Evolutionary conservation across 2,113 vertebrate species (phyloP), one percentile per base, ranked within the genome.

Genomic region (Salminus brasiliensis): DNA sequence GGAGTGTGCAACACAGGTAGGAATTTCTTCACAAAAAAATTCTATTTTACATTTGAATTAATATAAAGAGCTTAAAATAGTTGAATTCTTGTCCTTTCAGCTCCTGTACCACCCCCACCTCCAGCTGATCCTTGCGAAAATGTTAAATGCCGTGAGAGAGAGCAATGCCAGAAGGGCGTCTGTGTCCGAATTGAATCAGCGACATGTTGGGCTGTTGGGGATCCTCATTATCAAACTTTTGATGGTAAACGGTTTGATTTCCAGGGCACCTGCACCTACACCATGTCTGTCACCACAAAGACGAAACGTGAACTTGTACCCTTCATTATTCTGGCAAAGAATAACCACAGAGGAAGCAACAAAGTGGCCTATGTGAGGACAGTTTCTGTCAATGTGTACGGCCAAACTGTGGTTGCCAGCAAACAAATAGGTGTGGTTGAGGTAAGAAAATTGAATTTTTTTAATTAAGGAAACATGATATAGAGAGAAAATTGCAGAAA

Each of bases 251-350:
- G 30, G 1, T 96, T 91, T 11, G 87, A 93, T 66, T 85, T 96
- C 23, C 84, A 76, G 0, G 92, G 93, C 0, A 88, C 93, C 5
- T 94, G 94, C 75, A 84, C 91, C 10, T 94, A 95, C 0, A 0
- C 88, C 60, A 74, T 95, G 83, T 84, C 82, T 0, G 43, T 4
- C 8, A 72, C 91, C 15, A 16, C 71, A 25, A 79, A 63, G 0
- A 25, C 62, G 0, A 30, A 76, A 0, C 11, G 1, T 0, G 43
- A 43, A 0, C 39, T 92, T 0, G 62, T 71, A 0, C 86, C 89
- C 18, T 96, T 96, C 72, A 80, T 84, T 0, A 88, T 96, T 2
- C 16, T 90, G 36, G 88, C 93, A 59, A 93, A 95, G 83, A 93
- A 94, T 0, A 75, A 86, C 30, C 81, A 74, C 43, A 71, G 79